A percentile compares a stretch with the other conserved stretches of the same genome.
These are phyloP conservation scores for Colletes collaris DNA, from an alignment of 2,888 invertebrate species.

Conservation along the genomic window DNA sequence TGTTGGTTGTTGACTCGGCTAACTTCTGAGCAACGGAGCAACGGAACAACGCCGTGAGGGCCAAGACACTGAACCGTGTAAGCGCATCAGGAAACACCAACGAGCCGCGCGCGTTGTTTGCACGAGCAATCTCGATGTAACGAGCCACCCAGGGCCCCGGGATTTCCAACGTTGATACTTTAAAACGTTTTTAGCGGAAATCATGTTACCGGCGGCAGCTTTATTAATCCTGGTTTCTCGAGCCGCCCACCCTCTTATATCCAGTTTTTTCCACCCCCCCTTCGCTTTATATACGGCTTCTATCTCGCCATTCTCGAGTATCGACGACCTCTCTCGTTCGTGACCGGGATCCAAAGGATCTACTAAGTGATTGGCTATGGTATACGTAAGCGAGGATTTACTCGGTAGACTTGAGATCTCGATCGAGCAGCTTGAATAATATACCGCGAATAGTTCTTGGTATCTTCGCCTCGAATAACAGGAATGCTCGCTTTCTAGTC, in stretches of 20 bases:
- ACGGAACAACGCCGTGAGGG: constrained; percentile 6
- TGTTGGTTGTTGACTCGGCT: constrained; percentile 24
- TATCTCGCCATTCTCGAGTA: constrained; percentile 17
- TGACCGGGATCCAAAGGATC: constrained; percentile 65
- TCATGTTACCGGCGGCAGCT: not conserved
- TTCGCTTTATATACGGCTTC: constrained; percentile 4
- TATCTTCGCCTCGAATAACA: constrained; percentile 2
- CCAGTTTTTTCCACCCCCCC: not conserved
- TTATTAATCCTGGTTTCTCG: constrained; percentile 13
- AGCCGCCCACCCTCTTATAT: not conserved
- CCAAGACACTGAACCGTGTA: constrained; percentile 9
- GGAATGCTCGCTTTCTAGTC: not conserved
- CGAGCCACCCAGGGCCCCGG: not conserved
- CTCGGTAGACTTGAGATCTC: constrained; percentile 10
- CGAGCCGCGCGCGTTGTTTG: constrained; percentile 16
- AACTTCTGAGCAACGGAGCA: constrained; percentile 11
- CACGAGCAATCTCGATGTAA: constrained; percentile 2
- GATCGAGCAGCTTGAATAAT: constrained; percentile 29
- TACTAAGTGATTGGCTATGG: constrained; percentile 67
- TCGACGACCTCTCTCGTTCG: constrained; percentile 58
- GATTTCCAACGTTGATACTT: not conserved
- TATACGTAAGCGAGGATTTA: constrained; percentile 46
- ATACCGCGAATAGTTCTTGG: not conserved
- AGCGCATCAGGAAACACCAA: constrained; percentile 16
- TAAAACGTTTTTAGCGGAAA: constrained; percentile 12